phyloP scores from a whole-genome alignment of 2,797 vertebrate genomes.

The Protosalanx chinensis region DNA sequence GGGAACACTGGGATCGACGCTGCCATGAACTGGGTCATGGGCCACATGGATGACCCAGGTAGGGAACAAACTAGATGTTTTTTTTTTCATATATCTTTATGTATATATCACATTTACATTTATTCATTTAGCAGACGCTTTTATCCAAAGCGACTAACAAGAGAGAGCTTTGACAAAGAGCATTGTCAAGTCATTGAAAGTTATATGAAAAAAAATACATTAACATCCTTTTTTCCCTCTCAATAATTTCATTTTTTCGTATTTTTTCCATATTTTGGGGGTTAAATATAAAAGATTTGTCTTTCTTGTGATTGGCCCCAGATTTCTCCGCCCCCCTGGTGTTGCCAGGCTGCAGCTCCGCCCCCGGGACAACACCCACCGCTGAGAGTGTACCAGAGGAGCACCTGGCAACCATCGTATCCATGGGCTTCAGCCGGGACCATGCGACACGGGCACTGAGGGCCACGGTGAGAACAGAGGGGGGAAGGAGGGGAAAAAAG shows the following conservation, averaged over 20 bases:
- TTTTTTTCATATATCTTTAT: no score
- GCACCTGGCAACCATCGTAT: constrained; percentile 92
- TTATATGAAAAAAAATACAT: background rate
- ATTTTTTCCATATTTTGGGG: no score
- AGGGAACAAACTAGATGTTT: constrained; percentile 33
- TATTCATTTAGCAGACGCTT: no score
- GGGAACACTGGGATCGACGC: constrained; percentile 95
- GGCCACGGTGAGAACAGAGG: constrained; percentile 81
- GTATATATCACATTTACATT: background rate
- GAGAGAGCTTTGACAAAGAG: no score
- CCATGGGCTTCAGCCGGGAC: constrained; percentile 98
- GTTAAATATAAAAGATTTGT: no score
- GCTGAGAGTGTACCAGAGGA: constrained; percentile 89
- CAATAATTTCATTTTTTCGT: no score
- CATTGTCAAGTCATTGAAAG: background rate
- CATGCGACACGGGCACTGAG: constrained; percentile 93
- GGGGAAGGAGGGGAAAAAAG: no score
- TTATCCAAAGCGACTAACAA: no score
- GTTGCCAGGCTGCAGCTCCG: constrained; percentile 88
- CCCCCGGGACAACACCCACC: constrained; percentile 73
- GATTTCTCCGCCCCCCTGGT: constrained; percentile 93
- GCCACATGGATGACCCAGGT: constrained; percentile 99
- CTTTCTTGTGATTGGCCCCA: constrained; percentile 58
- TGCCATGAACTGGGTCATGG: constrained; percentile 99
- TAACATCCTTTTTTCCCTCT: no score